Evolutionary conservation across 2,113 vertebrate genomes (phyloP), one percentile per base, ranked within the genome.

Genomic region (Falcunculus frontatus): DNA sequence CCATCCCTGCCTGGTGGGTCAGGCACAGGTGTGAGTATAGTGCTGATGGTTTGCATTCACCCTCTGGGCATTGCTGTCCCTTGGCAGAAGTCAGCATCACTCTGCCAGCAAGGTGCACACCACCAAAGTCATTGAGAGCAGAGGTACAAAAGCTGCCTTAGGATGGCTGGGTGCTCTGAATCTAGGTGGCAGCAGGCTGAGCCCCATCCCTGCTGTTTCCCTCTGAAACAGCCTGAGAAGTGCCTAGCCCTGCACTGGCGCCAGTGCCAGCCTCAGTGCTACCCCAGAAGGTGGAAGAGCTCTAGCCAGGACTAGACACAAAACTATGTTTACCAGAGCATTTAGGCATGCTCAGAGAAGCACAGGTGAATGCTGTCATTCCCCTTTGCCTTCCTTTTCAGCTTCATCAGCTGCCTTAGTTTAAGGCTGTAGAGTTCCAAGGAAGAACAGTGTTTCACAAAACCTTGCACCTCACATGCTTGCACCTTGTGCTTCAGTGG

Each of bases 181-280:
- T 80, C 26, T 20, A 46, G 30, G 30, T 13, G 11, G 37, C 50
- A 67, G 52, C 22, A 37, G 23, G 12, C 5, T 81, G 39, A 80
- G 29, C 13, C 11, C 26, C 0, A 0, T 49, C 32, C 27, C 32
- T 73, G 39, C 37, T 68, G 11, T 13, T 44, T 86, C 55, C 10
- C 26, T 69, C 70, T 78, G 69, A 49, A 85, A 56, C 29, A 52
- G 27, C 11, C 41, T 33, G n/a, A 88, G 32, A 47, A 77, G 32
- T 22, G 33, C 13, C 53, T 25, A 91, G 53, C 19, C 8, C 0
- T 0, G 39, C 9, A 4, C 0, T 44, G 65, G 44, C 13, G 32
- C 39, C 49, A 29, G n/a, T 21, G 17, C 26, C 64, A 35, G 42
- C 18, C n/a, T 68, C 64, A 35, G 8, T 64, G 60, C 15, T 22